Evolutionary conservation across 1,140 invertebrate genomes (phyloP), one percentile per base, ranked within the genome.

Genomic region (Bombus fervidus): DNA sequence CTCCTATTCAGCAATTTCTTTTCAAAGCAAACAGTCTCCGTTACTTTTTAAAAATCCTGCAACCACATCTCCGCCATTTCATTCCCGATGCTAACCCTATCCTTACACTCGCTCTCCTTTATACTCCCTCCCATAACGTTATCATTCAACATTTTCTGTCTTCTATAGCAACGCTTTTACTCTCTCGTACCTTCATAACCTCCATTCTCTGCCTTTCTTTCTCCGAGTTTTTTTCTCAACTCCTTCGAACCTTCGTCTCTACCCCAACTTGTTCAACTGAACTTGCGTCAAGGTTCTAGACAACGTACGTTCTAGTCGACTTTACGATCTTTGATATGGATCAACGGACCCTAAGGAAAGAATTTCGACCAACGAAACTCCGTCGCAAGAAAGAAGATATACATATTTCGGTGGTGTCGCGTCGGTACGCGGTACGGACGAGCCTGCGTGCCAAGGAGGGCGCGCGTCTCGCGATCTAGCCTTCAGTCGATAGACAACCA

Each of bases 401-500:
- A 53, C 6, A 53, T 53, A 53, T 53, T 22, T 53, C 18, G 47
- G 47, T 53, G 59, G 59, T 43, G 22, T 53, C 66, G 76, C 39
- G 76, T 88, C 76, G 43, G 64, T 76, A 66, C 80, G 78, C 82
- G 62, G 47, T 25, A 13, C 31, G 77, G 34, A 66, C 80, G 88
- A 90, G 91, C 69, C 89, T 92, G 91, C 92, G 91, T 91, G 72
- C 62, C 15, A 31, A 18, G 74, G 82, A 85, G 43, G 79, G 84
- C 66, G 64, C 71, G 9, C 47, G 83, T 59, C 34, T 57, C 85
- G 82, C 81, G 69, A 90, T 81, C 72, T 81, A 82, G 64, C 73
- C 77, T 87, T 79, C 83, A 93, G 92, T 93, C 92, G 87, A 92
- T 92, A 91, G 81, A 74, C 83, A 79, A 86, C 82, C 85, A 90